Evolutionary conservation across 2,888 invertebrate genomes (phyloP), one percentile per base, ranked within the genome.

Genomic region (Seira ritae): DNA sequence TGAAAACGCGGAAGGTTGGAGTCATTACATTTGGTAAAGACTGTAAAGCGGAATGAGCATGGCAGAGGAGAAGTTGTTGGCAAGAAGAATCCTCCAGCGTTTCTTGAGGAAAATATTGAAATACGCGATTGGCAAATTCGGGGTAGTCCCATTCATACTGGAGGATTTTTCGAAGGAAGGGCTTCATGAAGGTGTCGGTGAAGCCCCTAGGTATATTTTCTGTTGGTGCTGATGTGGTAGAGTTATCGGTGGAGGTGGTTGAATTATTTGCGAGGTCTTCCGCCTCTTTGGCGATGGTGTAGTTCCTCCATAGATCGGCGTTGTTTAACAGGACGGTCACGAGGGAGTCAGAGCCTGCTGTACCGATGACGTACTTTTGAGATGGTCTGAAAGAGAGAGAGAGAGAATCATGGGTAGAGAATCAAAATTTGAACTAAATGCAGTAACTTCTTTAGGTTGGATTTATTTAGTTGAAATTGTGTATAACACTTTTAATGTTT

Each of bases 331-430:
- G 17, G 2, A 68, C 37, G 22, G 67, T 68, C 23, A 81, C 20
- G 1, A 81, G 68, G 10, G 76, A 76, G 67, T 67, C 73, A 4
- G 66, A 3, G 20, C 69, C 72, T 65, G 50, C 10, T 10, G 66
- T 84, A 8, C 89, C 89, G 15, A 88, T 42, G 0, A 89, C 88
- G 37, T 89, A 89, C 67, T 89, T 89, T 74, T 87, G 83, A n/a
- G 88, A 88, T 10, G 89, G 89, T 17, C 78, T 78, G 20, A 4
- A 22, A 37, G n/a, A n/a, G n/a, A n/a, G n/a, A n/a, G n/a, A n/a
- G n/a, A n/a, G n/a, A n/a, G n/a, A n/a, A n/a, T n/a, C n/a, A n/a
- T n/a, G n/a, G n/a, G n/a, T n/a, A n/a, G n/a, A n/a, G n/a, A n/a
- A n/a, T n/a, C n/a, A n/a, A n/a, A n/a, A n/a, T n/a, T n/a, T n/a